A percentile compares a stretch with the other conserved stretches of the same genome.
These are phyloP conservation scores for Poeciliopsis gracilis DNA, from an alignment of 2,797 vertebrate genomes.

Conservation along the genomic window DNA sequence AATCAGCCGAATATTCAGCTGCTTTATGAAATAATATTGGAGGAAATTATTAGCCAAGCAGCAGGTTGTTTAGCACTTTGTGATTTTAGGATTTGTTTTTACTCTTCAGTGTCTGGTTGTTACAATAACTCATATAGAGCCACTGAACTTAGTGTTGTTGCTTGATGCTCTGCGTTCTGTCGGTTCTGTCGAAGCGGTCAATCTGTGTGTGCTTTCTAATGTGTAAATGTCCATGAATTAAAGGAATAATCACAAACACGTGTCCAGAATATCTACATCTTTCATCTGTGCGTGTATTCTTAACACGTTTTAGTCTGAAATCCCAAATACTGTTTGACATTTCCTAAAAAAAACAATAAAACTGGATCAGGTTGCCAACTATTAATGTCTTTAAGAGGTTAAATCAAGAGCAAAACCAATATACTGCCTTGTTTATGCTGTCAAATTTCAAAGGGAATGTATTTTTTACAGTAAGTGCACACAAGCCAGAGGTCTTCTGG, in stretches of 20 bases:
- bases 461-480: not conserved
- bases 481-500: not conserved
- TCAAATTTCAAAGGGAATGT: not conserved
- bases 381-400: not conserved
- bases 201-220: constrained; percentile 23
- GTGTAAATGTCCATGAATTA: constrained; percentile 33
- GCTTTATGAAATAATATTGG: not conserved
- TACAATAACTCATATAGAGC: constrained; percentile 26
- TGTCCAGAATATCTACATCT: constrained; percentile 8
- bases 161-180: constrained; percentile 18
- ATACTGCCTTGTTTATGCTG: not conserved
- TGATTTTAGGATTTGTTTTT: not conserved
- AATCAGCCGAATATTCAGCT: not conserved
- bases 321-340: constrained; percentile 3
- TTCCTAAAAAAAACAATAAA: not conserved
- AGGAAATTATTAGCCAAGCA: too few relatives aligned
- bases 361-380: not conserved
- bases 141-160: constrained; percentile 10
- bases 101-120: constrained; percentile 5
- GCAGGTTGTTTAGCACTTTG: too few relatives aligned
- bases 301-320: not conserved
- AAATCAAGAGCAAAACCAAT: not conserved
- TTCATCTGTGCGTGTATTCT: constrained; percentile 1
- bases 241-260: constrained; percentile 28
- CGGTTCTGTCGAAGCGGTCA: constrained; percentile 1